Percentiles rank a stretch among this genome's conserved stretches.
These are phyloP conservation scores for Mylabris phalerata DNA, from an alignment of 1,140 invertebrate species.

Conservation along the genomic window DNA sequence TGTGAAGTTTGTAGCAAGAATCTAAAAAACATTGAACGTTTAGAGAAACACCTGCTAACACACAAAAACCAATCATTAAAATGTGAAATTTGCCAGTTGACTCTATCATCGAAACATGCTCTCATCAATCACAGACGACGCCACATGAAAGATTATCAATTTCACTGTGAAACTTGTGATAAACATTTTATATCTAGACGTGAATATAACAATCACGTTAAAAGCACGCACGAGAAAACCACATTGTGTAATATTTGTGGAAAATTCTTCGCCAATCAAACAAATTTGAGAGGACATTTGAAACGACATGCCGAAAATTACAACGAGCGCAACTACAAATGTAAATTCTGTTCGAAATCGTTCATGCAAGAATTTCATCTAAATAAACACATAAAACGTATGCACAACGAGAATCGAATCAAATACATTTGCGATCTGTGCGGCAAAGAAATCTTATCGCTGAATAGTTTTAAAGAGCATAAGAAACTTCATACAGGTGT, in stretches of 20 bases:
- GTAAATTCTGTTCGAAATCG: background rate
- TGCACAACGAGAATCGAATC: background rate
- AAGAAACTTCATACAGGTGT: conserved; percentile 51
- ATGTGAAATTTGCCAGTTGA: too few relatives aligned
- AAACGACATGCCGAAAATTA: conserved; percentile 25
- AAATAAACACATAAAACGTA: background rate
- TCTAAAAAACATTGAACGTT: too few relatives aligned
- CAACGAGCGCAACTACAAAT: conserved; percentile 14
- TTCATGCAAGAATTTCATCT: background rate
- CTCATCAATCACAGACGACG: too few relatives aligned
- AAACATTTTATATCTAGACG: too few relatives aligned
- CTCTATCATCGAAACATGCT: too few relatives aligned
- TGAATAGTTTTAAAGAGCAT: conserved; percentile 52
- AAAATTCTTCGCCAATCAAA: background rate
- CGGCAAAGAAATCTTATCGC: conserved; percentile 49
- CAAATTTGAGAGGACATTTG: conserved; percentile 29
- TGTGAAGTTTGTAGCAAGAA: too few relatives aligned
- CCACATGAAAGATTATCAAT: too few relatives aligned
- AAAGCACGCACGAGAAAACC: too few relatives aligned
- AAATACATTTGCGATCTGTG: conserved; percentile 45
- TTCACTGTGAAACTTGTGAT: too few relatives aligned
- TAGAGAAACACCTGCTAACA: conserved; percentile 1
- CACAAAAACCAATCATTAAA: background rate
- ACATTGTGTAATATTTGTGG: too few relatives aligned
- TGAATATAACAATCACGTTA: too few relatives aligned